phyloP scores from a whole-genome alignment of 2,797 vertebrate species.

The Hypotaenidia philippensis region DNA sequence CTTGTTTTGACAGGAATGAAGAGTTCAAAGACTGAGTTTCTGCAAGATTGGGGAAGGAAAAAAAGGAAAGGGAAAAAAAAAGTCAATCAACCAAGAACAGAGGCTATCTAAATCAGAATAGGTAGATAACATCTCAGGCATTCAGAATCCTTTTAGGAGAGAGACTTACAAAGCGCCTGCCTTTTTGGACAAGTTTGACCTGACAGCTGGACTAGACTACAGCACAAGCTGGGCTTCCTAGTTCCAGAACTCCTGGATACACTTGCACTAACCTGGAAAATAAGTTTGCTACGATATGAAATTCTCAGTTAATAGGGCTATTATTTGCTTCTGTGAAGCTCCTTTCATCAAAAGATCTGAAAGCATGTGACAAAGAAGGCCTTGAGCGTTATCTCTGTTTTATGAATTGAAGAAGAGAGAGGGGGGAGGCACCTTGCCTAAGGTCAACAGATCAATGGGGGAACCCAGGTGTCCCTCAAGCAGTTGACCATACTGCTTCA shows the following conservation, averaged over 20 bases:
- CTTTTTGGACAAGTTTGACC: background rate
- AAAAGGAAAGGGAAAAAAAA: too few species aligned
- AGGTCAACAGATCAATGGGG: background rate
- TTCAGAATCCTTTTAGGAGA: background rate
- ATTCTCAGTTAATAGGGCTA: background rate
- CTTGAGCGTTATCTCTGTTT: background rate
- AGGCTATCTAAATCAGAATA: background rate
- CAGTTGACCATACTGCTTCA: background rate
- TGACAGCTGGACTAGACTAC: background rate
- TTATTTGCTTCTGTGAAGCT: background rate
- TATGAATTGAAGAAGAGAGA: background rate
- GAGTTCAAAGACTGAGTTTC: slow-evolving; percentile 3
- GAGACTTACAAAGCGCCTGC: background rate
- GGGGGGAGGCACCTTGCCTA: background rate
- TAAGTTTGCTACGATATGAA: background rate
- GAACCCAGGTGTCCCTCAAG: background rate
- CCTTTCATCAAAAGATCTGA: slow-evolving; percentile 44
- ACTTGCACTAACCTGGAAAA: background rate
- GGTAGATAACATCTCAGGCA: background rate
- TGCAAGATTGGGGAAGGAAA: background rate
- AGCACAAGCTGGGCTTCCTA: background rate
- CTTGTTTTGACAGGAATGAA: background rate
- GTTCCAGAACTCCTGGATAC: background rate
- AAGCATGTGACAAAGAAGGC: background rate
- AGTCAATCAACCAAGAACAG: background rate